Conservation (phyloP, 2,888 invertebrate species). For the Brassicogethes aeneus region DNA sequence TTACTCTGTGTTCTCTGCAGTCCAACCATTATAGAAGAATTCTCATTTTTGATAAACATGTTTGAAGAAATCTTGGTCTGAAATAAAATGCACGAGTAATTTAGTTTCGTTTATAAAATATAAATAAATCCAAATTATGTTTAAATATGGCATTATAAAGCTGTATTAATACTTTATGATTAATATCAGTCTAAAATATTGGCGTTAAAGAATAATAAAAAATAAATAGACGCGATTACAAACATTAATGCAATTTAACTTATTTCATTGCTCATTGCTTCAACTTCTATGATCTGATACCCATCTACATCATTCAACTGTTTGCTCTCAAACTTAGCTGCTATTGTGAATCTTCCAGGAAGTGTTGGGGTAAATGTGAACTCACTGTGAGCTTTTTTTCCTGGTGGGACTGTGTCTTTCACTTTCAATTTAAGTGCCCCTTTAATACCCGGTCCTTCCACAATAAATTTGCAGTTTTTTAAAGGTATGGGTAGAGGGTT, state of each 20-base stretch:
- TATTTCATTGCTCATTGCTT: slow-evolving; percentile 27
- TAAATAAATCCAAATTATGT: too few relatives aligned
- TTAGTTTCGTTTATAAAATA: too few relatives aligned
- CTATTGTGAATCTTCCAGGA: slow-evolving; percentile 72
- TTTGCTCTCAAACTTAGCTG: slow-evolving; percentile 79
- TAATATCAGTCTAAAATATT: not conserved
- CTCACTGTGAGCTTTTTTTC: slow-evolving; percentile 59
- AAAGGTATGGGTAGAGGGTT: slow-evolving; percentile 78
- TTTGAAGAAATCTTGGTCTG: too few relatives aligned
- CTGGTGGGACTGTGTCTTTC: slow-evolving; percentile 53
- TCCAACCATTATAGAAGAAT: too few relatives aligned
- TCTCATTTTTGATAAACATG: too few relatives aligned
- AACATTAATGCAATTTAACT: not conserved
- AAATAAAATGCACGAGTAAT: too few relatives aligned
- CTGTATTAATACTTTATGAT: not conserved
- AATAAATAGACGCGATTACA: not conserved
- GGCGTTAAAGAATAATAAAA: too few relatives aligned
- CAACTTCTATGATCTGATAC: slow-evolving; percentile 66
- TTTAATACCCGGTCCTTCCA: slow-evolving; percentile 76
- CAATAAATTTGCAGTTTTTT: slow-evolving; percentile 66
- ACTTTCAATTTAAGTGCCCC: slow-evolving; percentile 63
- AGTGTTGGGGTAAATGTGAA: slow-evolving; percentile 72
- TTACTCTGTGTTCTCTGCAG: too few relatives aligned
- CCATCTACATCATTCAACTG: slow-evolving; percentile 88
- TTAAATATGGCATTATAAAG: too few relatives aligned